phyloP scores from a whole-genome alignment of 1,140 invertebrate genomes.

The Bombus sibiricus region DNA sequence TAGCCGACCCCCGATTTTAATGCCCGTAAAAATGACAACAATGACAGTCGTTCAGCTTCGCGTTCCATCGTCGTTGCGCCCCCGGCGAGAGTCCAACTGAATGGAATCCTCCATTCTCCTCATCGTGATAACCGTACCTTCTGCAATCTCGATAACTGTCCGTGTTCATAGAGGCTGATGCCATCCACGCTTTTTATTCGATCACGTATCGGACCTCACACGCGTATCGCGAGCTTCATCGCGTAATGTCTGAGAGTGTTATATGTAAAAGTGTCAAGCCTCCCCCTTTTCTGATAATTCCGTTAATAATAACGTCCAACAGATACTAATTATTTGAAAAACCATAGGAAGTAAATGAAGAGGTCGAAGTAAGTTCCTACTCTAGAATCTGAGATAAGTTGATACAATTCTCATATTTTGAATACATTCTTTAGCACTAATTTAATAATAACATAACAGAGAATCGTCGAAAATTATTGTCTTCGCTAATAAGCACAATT shows the following conservation, averaged over 20 bases:
- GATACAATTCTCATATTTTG: too few species aligned
- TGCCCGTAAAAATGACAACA: conserved; percentile 74
- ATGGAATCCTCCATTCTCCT: conserved; percentile 75
- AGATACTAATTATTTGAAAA: too few species aligned
- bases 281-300: not conserved
- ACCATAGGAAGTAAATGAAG: too few species aligned
- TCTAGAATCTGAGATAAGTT: too few species aligned
- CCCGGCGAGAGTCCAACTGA: conserved; percentile 69
- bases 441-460: too few species aligned
- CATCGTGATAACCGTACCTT: conserved; percentile 69
- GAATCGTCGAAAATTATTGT: too few species aligned
- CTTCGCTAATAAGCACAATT: too few species aligned
- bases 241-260: not conserved
- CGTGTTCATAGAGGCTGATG: conserved; percentile 21
- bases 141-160: conserved; percentile 75
- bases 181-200: not conserved
- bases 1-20: conserved; percentile 56
- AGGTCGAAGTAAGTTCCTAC: too few species aligned
- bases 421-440: too few species aligned
- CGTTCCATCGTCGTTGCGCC: conserved; percentile 69
- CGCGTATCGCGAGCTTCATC: not conserved
- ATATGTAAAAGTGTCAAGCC: not conserved
- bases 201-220: conserved; percentile 2
- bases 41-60: conserved; percentile 73
- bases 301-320: too few species aligned